Conservation (phyloP, 2,113 vertebrate genomes). For the Entelurus aequoreus region DNA sequence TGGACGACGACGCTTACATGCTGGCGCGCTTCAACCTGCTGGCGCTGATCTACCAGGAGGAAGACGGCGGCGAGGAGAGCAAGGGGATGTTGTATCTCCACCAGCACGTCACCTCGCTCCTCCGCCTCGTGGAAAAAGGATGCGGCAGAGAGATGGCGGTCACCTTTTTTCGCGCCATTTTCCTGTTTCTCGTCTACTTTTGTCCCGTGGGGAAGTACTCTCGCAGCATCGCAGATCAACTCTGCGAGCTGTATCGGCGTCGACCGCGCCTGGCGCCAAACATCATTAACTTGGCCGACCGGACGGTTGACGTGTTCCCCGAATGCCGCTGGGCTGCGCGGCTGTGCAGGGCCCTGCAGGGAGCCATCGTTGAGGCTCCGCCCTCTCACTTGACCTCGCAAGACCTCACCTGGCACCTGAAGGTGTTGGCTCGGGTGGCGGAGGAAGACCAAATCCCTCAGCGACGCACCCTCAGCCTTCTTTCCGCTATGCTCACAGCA, state of each 20-base stretch:
- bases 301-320: conserved; percentile 56
- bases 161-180: conserved; percentile 77
- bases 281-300: conserved; percentile 75
- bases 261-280: conserved; percentile 74
- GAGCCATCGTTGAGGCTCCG: conserved; percentile 56
- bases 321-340: conserved; percentile 63
- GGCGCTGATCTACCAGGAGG: conserved; percentile 77
- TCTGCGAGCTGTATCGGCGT: conserved; percentile 73
- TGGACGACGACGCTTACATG: conserved; percentile 75
- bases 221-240: conserved; percentile 47
- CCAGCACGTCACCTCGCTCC: conserved; percentile 71
- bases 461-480: conserved; percentile 61
- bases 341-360: conserved; percentile 67
- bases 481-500: conserved; percentile 55
- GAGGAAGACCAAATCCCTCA: conserved; percentile 68
- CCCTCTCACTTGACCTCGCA: conserved; percentile 29
- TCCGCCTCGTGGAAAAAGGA: conserved; percentile 63
- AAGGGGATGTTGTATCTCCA: conserved; percentile 67
- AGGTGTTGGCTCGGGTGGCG: conserved; percentile 72
- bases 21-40: conserved; percentile 77
- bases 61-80: conserved; percentile 57
- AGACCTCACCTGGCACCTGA: conserved; percentile 76
- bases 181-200: conserved; percentile 76
- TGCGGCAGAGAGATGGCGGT: conserved; percentile 58
- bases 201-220: conserved; percentile 52